Base-by-base conservation (phyloP, 2,888 invertebrate species). In the Rapana venosa region DNA sequence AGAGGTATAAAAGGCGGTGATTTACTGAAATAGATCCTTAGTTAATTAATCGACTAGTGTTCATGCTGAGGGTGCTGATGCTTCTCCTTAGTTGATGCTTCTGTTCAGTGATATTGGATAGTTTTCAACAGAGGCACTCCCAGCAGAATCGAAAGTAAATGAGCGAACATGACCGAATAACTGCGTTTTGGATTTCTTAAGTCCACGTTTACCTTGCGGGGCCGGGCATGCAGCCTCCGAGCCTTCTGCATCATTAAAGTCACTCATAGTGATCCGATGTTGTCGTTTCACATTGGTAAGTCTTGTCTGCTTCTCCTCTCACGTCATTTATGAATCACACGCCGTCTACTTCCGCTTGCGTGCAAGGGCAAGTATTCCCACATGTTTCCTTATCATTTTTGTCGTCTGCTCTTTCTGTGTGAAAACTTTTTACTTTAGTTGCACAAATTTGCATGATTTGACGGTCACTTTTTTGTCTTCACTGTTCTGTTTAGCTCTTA, bases 231-330 rank as follows among this genome's bases (percentile, higher is more conserved):
- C 85, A 85, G 85, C 89, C 66, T n/a, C 89, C 11, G 84, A 47
- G 74, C 56, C 85, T 32, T 83, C 85, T 26, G 47, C 22, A 85
- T 84, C 77, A 61, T 83, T 58, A 26, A 47, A 35, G 32, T 87
- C 88, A 66, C 83, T 88, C 90, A 77, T 90, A 83, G 70, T 90
- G n/a, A 74, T 85, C n/a, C 81, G 35, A 70, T 90, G 86, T 87
- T 88, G 88, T 89, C 85, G 85, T 89, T 89, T 89, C 89, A 89
- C 89, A 89, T 89, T 85, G 74, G 47, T 88, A 61, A 47, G 26
- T 47, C 77, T 81, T 88, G 89, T 89, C 89, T 89, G 89, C 89
- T 89, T 66, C 89, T 88, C 83, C n/a, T 85, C 88, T 89, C 89
- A 89, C 89, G 89, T 89, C 89, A 89, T 89, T 84, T 83, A 81